Evolutionary conservation across 2,797 vertebrate genomes (phyloP).

Genomic region (Schizopygopsis pylzovi): DNA sequence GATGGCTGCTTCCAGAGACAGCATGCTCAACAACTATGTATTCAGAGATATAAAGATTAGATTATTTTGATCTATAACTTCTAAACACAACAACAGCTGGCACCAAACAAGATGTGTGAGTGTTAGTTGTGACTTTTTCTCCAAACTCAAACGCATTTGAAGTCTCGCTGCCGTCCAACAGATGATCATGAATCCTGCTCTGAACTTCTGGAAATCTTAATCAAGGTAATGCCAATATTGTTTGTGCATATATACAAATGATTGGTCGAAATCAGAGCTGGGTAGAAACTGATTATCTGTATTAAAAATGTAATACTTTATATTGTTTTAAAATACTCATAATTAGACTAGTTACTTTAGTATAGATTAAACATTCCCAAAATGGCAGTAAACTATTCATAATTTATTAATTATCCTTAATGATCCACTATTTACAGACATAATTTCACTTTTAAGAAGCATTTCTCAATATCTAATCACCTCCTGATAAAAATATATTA

Average conservation of each 20-base stretch:
- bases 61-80: background rate
- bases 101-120: background rate
- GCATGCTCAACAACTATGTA: background rate
- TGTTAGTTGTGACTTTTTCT: background rate
- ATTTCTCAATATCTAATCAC: background rate
- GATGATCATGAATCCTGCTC: background rate
- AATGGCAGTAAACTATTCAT: background rate
- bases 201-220: background rate
- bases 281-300: background rate
- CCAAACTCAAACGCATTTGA: background rate
- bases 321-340: background rate
- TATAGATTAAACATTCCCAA: background rate
- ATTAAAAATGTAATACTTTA: background rate
- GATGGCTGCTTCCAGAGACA: background rate
- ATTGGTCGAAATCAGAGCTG: background rate
- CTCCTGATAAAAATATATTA: background rate
- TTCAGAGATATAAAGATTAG: background rate
- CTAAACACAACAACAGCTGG: background rate
- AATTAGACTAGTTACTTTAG: background rate
- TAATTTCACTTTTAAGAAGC: background rate
- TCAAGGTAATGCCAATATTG: background rate
- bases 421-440: background rate
- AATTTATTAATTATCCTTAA: background rate
- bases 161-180: too few species aligned
- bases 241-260: background rate